phyloP scores from a whole-genome alignment of 2,888 invertebrate species.

The Dryococelus australis region DNA sequence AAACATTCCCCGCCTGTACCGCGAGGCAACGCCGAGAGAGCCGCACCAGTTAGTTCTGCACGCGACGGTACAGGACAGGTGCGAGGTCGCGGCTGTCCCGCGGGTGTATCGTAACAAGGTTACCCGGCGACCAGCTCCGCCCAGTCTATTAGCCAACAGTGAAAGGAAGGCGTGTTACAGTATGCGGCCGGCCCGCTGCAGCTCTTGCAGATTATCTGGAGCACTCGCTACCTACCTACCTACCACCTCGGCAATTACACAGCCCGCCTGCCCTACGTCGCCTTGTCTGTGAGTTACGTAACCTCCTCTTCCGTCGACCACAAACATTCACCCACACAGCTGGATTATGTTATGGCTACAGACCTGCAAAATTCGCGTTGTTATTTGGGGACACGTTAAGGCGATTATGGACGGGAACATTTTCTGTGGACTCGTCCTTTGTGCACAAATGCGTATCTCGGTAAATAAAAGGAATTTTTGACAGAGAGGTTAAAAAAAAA shows the following conservation, averaged over 20 bases:
- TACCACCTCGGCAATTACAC: neutral
- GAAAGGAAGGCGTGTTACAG: neutral
- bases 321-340: too few species aligned
- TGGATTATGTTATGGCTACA: too few species aligned
- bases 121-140: neutral
- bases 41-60: neutral
- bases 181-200: neutral
- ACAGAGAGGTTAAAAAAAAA: too few species aligned
- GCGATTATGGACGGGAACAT: too few species aligned
- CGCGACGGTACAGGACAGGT: neutral
- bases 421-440: too few species aligned
- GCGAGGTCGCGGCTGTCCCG: neutral
- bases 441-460: too few species aligned
- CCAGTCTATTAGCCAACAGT: constrained; percentile 5
- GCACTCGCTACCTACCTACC: neutral
- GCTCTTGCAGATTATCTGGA: neutral
- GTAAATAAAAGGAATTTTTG: too few species aligned
- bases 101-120: neutral
- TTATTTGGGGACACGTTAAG: too few species aligned
- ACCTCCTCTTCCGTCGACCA: neutral
- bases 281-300: neutral
- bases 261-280: neutral
- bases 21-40: too few species aligned
- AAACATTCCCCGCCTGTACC: too few species aligned
- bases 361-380: too few species aligned